Conservation (phyloP, 2,888 invertebrate genomes). For the Dioctria linearis region DNA sequence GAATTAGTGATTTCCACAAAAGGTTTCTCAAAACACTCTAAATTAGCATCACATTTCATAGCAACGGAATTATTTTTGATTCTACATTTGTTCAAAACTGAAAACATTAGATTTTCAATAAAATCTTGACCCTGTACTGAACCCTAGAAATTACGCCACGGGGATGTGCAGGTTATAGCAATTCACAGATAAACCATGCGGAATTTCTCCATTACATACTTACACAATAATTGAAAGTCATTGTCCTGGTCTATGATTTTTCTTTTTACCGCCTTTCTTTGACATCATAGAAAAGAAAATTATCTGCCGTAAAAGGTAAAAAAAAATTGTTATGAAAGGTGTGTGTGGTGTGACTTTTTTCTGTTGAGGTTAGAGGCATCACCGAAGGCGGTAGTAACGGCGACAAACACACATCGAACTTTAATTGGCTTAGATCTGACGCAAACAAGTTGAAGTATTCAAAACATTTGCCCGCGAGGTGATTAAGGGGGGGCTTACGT, state of each 20-base stretch:
- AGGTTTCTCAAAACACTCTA: no score
- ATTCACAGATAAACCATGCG: background rate
- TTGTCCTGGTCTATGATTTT: background rate
- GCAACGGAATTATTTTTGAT: no score
- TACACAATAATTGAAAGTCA: background rate
- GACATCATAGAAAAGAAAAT: background rate
- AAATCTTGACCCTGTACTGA: no score
- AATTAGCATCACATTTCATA: no score
- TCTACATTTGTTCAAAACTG: no score
- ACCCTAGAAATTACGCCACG: no score
- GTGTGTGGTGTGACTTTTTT: background rate
- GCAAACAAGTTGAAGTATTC: constrained; percentile 37
- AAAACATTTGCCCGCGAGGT: constrained; percentile 37
- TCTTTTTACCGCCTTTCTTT: background rate
- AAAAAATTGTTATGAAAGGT: background rate
- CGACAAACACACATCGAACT: background rate
- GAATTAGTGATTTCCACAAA: no score
- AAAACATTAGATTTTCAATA: no score
- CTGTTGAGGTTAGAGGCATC: no score
- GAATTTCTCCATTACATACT: no score
- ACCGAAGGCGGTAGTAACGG: no score
- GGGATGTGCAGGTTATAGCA: background rate
- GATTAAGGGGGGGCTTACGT: constrained; percentile 28
- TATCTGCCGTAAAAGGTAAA: constrained; percentile 8
- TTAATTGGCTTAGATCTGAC: constrained; percentile 43